Conservation (phyloP, 2,113 vertebrate species). For the Crotophaga sulcirostris region DNA sequence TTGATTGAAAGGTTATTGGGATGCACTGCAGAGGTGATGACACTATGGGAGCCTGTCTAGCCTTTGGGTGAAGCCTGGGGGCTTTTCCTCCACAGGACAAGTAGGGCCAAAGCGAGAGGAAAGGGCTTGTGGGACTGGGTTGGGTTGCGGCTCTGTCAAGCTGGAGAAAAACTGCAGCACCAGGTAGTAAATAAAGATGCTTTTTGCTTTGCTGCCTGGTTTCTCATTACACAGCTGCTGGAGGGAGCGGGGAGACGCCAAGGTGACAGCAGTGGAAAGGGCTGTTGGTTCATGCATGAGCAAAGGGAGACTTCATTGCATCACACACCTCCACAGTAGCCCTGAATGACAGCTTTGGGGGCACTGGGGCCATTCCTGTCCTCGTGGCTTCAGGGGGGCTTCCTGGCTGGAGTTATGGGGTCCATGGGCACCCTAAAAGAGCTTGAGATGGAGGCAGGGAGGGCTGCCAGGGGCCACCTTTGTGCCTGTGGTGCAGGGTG, state of each 20-base stretch:
- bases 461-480: not conserved
- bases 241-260: not conserved
- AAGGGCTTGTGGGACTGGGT: not conserved
- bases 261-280: conserved; percentile 24
- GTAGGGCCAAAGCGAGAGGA: not conserved
- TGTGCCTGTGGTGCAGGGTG: not conserved
- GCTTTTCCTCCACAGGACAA: not conserved
- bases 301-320: not conserved
- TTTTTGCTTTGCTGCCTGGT: conserved; percentile 21
- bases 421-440: not conserved
- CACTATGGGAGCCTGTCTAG: not conserved
- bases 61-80: not conserved
- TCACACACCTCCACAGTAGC: not conserved
- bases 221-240: conserved; percentile 16
- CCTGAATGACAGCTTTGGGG: not conserved
- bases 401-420: not conserved
- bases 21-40: rapidly evolving
- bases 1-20: rapidly evolving
- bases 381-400: rapidly evolving
- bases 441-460: not conserved
- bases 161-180: conserved; percentile 4
- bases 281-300: not conserved
- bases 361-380: not conserved
- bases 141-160: not conserved
- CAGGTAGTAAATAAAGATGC: conserved; percentile 34